Conservation (phyloP, 2,113 vertebrate genomes). For the Chlorocebus sabaeus region DNA sequence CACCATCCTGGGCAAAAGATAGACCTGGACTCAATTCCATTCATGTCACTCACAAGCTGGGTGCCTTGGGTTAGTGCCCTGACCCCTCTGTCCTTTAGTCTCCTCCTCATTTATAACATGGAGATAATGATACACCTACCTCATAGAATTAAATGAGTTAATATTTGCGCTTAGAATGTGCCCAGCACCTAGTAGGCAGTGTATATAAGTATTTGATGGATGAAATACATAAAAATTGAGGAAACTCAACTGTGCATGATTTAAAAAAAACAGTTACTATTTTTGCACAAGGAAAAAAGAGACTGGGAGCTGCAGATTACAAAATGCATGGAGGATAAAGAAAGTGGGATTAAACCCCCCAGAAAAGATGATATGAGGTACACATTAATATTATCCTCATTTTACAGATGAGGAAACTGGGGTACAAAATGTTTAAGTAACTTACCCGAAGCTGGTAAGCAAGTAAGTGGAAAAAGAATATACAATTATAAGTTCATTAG, state of each 20-base stretch:
- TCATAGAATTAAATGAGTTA: neutral
- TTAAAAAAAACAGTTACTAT: neutral
- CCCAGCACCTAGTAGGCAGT: neutral
- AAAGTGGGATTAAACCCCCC: neutral
- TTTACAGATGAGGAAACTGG: neutral
- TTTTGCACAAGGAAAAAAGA: conserved; percentile 17
- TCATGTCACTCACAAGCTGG: neutral
- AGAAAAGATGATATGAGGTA: neutral
- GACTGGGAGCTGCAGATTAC: neutral
- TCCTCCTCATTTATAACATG: neutral
- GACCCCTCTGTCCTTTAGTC: neutral
- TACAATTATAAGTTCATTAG: neutral
- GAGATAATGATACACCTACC: neutral
- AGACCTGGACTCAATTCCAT: neutral
- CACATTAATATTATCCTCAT: neutral
- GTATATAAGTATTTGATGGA: neutral
- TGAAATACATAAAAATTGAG: neutral
- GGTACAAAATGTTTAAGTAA: neutral
- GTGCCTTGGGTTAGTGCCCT: neutral
- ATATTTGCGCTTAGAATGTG: neutral
- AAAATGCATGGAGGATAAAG: neutral
- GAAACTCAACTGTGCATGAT: neutral
- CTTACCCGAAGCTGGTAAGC: neutral
- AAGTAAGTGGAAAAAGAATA: neutral
- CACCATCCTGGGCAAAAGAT: neutral